Evolutionary conservation across 1,140 invertebrate species (phyloP), one percentile per base, ranked within the genome.

Genomic region (Chymomyza costata): DNA sequence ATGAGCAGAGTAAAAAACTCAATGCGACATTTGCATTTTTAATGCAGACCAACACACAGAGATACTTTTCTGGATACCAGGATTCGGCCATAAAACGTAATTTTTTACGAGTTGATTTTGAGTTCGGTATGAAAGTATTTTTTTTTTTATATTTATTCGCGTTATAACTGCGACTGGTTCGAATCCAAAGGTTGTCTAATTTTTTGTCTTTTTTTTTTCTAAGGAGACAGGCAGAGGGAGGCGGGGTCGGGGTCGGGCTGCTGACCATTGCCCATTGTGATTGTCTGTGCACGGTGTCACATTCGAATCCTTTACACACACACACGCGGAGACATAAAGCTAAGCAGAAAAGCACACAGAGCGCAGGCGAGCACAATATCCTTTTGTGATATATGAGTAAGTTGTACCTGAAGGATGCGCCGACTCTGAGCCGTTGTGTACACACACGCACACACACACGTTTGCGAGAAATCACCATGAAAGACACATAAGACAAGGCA

Each of bases 381-480:
- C 80, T 83, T 83, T 81, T 83, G 80, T 84, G 82, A 84, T 84
- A 82, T 83, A 82, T 82, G 82, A 83, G 82, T 83, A 82, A 82
- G 74, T 83, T 78, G 74, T 83, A 83, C 74, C 82, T 82, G 74
- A 78, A 81, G 58, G 64, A 71, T 60, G 63, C 66, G 73, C 47
- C 39, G 50, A 51, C 39, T 37, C 67, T 83, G 76, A 83, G 81
- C 81, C 73, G 59, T 83, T 83, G 60, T 73, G 74, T 69, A 83
- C 71, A 83, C 81, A 83, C 38, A 61, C 41, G 30, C 18, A 41
- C 35, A 37, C 35, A 46, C n/a, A 38, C 21, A 35, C 13, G 43
- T 18, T n/a, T n/a, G n/a, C n/a, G n/a, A 32, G 38, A 41, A 10
- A 34, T 37, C 31, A 44, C 41, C 62, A 55, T 15, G 19, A 35